Base-by-base conservation (phyloP, 2,888 invertebrate species). In the Mesodorylaimus sp. region DNA sequence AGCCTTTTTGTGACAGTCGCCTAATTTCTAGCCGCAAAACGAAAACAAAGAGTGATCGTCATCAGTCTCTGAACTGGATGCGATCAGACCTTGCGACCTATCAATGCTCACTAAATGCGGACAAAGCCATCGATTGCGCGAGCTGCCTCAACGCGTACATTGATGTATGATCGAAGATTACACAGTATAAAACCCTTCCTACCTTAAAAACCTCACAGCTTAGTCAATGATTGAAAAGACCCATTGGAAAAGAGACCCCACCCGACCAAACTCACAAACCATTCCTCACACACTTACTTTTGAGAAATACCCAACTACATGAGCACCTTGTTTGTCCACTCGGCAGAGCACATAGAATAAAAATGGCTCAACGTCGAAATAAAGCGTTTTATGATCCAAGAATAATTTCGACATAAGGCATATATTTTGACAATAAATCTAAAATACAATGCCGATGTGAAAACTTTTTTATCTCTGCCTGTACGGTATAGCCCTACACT, bases 361-460 rank as follows among this genome's bases (percentile, higher is more conserved):
- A 70, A 95, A 95, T 37, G 93, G 91, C 62, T 91, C 89, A 49
- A 93, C 93, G 69, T 95, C 93, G 71, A 89, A 95, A 69, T 91
- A 95, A 23, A 95, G 72, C 0, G 91, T 95, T 75, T 95, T 95
- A 67, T 95, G 93, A 65, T 95, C 95, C 53, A 95, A 72, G 70
- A 95, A 95, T 56, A 95, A 73, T 70, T 95, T 95, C 32, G 95
- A 91, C 58, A 93, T 74, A 54, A 95, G 73, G 72, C 95, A 95
- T 45, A 95, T 73, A 68, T 88, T 88, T 71, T 95, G 93, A 69
- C 91, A 91, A 66, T 93, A 95, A 38, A 88, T 62, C 68, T 71
- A 58, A 21, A 62, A 60, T 26, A 43, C 27, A 43, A 26, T 26
- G 13, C n/a, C n/a, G n/a, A n/a, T n/a, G n/a, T n/a, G n/a, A n/a